These are phyloP conservation scores for Manis javanica DNA, from an alignment of 2,797 vertebrate genomes.

Conservation along the genomic window DNA sequence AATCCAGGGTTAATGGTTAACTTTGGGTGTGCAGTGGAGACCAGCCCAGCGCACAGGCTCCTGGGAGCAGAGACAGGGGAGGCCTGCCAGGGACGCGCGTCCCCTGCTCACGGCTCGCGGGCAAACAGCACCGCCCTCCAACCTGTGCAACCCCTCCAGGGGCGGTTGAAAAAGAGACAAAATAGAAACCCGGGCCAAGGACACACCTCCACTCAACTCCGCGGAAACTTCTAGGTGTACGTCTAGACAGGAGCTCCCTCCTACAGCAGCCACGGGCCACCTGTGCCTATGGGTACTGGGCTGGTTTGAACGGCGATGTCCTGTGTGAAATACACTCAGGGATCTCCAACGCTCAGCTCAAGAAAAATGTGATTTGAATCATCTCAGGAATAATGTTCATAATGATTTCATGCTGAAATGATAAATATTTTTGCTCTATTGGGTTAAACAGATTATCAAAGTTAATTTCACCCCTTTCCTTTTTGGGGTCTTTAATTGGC, in stretches of 20 bases:
- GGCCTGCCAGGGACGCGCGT: fast-evolving
- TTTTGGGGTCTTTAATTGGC: not conserved
- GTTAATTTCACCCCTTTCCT: not conserved
- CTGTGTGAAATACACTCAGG: fast-evolving
- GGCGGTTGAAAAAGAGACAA: not conserved
- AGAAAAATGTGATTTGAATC: not conserved
- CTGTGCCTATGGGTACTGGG: fast-evolving
- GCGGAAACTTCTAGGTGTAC: no score
- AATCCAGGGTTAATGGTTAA: conserved; percentile 15
- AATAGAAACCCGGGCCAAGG: not conserved
- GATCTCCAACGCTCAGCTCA: not conserved
- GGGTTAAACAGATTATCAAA: not conserved
- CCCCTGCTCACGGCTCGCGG: fast-evolving
- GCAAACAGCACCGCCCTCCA: fast-evolving
- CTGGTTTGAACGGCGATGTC: no score
- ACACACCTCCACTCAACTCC: not conserved
- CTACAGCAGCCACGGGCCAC: fast-evolving
- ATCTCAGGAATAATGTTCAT: not conserved
- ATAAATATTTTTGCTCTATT: not conserved
- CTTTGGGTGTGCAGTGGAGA: not conserved
- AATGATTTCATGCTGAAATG: not conserved
- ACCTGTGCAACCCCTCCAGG: not conserved
- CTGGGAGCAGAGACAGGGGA: not conserved
- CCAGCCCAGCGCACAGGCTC: not conserved
- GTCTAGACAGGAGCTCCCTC: not conserved